Conservation (phyloP, 2,113 vertebrate species). For the Neopipo cinnamomea region DNA sequence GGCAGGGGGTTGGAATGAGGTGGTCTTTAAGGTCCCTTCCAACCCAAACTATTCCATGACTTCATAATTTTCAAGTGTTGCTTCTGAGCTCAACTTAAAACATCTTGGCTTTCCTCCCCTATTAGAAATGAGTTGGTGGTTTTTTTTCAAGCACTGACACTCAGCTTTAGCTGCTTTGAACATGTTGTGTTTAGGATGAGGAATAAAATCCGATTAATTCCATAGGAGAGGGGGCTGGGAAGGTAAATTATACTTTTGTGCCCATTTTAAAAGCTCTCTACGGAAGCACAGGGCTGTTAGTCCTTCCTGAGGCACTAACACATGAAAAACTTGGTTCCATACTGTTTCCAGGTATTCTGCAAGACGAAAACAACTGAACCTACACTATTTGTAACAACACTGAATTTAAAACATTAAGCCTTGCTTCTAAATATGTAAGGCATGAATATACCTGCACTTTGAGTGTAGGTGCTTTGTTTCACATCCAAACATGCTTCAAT, state of each 20-base stretch:
- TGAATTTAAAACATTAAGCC: neutral
- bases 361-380: neutral
- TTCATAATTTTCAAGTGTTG: neutral
- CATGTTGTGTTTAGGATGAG: neutral
- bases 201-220: neutral
- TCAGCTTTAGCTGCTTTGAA: neutral
- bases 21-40: neutral
- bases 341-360: neutral
- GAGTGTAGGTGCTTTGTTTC: neutral
- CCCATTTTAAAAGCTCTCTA: neutral
- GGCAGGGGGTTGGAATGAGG: neutral
- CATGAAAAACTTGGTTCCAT: accelerated
- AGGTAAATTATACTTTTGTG: neutral
- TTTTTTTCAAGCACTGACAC: neutral
- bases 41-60: neutral
- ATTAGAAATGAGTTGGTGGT: neutral
- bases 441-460: neutral
- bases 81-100: neutral
- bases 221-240: neutral
- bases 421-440: neutral
- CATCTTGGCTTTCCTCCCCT: neutral
- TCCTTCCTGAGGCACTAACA: neutral
- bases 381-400: neutral
- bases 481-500: neutral
- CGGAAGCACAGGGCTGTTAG: neutral